Base-by-base conservation (phyloP, 2,797 vertebrate genomes). In the Brachyrhaphis roseni region DNA sequence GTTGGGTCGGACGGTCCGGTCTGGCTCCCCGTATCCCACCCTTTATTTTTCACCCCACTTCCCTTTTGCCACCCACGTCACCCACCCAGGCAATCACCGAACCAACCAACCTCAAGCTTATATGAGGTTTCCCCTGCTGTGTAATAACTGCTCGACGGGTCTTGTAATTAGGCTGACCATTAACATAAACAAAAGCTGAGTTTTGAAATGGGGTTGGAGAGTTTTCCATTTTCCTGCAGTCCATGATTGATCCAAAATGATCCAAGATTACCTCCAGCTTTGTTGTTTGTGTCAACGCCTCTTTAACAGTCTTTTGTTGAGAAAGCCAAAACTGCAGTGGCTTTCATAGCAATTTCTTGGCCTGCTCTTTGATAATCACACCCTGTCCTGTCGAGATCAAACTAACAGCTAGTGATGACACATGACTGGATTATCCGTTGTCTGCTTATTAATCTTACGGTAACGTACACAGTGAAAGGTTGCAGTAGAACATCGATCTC, bases 151-250 rank as follows among this genome's bases (percentile, higher is more conserved):
- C 79, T 77, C 26, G 73, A 75, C 18, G 2, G 47, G 77, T 76
- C 84, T 82, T 92, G 83, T 92, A 90, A 92, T 93, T 89, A 93
- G 43, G 6, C 78, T 79, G 73, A 82, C 84, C 82, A 78, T 88
- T 83, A 75, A 78, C 70, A 62, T 55, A 8, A 59, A 87, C 83
- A 85, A 68, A 89, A 92, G 75, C 74, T 12, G 26, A 47, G 51
- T 26, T 82, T 51, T 77, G 23, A 82, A 18, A 75, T 64, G 8
- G 74, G 81, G 47, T 88, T 75, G 78, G 78, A 46, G 23, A n/a
- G 23, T 70, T 84, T 82, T 91, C 76, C 72, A n/a, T 68, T 80
- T 76, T 70, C 28, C 28, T 23, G 78, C 51, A 62, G 28, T 86
- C 82, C 36, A 62, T 13, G 39, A 62, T 41, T 18, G 20, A 53